These are phyloP conservation scores for Crotophaga sulcirostris DNA, from an alignment of 2,113 vertebrate species.

Conservation along the genomic window DNA sequence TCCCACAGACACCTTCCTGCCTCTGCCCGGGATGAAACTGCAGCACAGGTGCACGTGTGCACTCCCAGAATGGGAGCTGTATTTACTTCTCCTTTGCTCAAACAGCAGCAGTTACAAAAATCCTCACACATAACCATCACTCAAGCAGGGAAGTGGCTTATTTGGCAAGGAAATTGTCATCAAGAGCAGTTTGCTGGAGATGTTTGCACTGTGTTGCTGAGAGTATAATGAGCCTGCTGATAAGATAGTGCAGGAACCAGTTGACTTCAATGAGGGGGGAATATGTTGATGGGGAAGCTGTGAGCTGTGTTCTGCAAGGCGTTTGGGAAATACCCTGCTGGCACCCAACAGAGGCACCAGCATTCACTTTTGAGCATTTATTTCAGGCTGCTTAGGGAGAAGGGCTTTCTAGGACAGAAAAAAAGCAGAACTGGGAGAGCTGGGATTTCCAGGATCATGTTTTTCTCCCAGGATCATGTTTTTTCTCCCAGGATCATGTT, in stretches of 20 bases:
- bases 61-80: not conserved
- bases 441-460: not conserved
- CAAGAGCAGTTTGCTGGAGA: slow-evolving; percentile 5
- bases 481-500: not conserved
- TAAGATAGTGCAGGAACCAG: slow-evolving; percentile 6
- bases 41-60: not conserved
- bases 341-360: not conserved
- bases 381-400: rapidly evolving
- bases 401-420: not conserved
- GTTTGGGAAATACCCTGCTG: not conserved
- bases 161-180: slow-evolving; percentile 6
- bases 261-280: not conserved
- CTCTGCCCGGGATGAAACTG: not conserved
- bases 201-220: slow-evolving; percentile 55
- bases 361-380: not conserved
- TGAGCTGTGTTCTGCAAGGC: not conserved
- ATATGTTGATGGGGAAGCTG: not conserved
- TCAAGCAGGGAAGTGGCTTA: slow-evolving; percentile 2
- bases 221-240: not conserved
- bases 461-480: too few relatives aligned
- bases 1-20: slow-evolving; percentile 14
- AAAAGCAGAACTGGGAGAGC: not conserved
- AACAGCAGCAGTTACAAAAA: slow-evolving; percentile 35
- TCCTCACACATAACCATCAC: not conserved
- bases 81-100: slow-evolving; percentile 27